phyloP scores from a whole-genome alignment of 2,888 invertebrate genomes.

The Aricia artaxerxes region DNA sequence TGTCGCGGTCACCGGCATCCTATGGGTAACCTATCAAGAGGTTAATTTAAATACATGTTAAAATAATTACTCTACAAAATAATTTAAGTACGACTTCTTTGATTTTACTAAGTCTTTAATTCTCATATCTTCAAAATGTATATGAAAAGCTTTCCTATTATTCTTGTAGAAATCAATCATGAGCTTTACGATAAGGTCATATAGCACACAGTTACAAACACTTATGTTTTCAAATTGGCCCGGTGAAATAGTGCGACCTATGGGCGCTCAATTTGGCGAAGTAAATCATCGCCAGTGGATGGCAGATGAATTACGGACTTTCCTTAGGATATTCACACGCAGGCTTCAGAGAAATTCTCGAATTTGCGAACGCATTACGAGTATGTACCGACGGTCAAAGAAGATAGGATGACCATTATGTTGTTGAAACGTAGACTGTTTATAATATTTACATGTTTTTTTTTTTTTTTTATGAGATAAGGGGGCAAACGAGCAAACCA shows the following conservation, averaged over 20 bases:
- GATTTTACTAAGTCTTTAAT: too few relatives aligned
- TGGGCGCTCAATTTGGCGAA: conserved; percentile 28
- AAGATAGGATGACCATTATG: not conserved
- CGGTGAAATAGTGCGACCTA: conserved; percentile 28
- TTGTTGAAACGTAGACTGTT: not conserved
- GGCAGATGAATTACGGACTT: conserved; percentile 35
- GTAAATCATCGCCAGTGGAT: conserved; percentile 32
- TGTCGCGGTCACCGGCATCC: too few relatives aligned
- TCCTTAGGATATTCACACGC: conserved; percentile 41
- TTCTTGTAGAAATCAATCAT: not conserved
- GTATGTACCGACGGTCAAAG: conserved; percentile 41
- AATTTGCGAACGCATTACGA: conserved; percentile 38
- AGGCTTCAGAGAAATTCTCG: conserved; percentile 37
- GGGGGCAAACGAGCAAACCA: too few relatives aligned
- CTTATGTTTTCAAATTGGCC: conserved; percentile 16
- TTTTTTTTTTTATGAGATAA: too few relatives aligned
- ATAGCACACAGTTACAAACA: conserved; percentile 7
- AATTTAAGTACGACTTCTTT: too few relatives aligned
- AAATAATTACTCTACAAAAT: too few relatives aligned
- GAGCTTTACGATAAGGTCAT: not conserved
- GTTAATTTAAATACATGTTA: too few relatives aligned
- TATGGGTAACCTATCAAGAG: too few relatives aligned
- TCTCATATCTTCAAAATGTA: too few relatives aligned
- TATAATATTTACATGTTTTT: too few relatives aligned
- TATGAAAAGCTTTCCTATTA: not conserved